phyloP scores from a whole-genome alignment of 1,140 invertebrate genomes.

The Drosophila sturtevanti region DNA sequence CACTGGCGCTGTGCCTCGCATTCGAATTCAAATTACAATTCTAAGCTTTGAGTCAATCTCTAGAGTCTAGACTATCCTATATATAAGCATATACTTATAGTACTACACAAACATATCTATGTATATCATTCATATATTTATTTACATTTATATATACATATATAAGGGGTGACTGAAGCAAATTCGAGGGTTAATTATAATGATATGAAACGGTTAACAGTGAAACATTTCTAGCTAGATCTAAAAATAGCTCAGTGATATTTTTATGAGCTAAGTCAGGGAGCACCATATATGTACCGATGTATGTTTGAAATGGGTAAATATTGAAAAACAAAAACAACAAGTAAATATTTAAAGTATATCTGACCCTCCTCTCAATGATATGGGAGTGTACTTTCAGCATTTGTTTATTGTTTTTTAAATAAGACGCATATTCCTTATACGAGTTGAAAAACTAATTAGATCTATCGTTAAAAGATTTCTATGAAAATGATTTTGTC shows the following conservation, averaged over 20 bases:
- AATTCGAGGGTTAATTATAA: conserved; percentile 76
- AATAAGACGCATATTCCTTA: not conserved
- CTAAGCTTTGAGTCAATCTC: conserved; percentile 63
- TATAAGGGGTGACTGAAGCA: conserved; percentile 26
- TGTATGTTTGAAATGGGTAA: not conserved
- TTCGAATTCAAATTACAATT: conserved; percentile 30
- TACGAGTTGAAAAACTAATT: not conserved
- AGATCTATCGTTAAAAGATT: too few relatives aligned
- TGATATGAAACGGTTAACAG: conserved; percentile 46
- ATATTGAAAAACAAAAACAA: too few relatives aligned
- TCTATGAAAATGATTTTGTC: too few relatives aligned
- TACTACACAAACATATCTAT: not conserved
- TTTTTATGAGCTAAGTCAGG: not conserved
- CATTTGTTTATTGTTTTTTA: not conserved
- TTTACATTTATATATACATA: conserved; percentile 30
- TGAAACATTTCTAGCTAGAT: not conserved
- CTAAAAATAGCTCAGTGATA: conserved; percentile 22
- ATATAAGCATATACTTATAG: not conserved
- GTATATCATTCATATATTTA: conserved; percentile 10
- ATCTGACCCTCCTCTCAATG: not conserved
- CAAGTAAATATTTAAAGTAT: not conserved
- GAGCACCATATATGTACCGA: not conserved
- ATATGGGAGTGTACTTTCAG: not conserved
- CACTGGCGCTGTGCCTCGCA: conserved; percentile 18
- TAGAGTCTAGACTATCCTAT: conserved; percentile 19